A percentile compares a stretch with the other conserved stretches of the same genome.
Evolutionary conservation across 2,113 vertebrate species (phyloP).

Genomic region (Bos indicus): DNA sequence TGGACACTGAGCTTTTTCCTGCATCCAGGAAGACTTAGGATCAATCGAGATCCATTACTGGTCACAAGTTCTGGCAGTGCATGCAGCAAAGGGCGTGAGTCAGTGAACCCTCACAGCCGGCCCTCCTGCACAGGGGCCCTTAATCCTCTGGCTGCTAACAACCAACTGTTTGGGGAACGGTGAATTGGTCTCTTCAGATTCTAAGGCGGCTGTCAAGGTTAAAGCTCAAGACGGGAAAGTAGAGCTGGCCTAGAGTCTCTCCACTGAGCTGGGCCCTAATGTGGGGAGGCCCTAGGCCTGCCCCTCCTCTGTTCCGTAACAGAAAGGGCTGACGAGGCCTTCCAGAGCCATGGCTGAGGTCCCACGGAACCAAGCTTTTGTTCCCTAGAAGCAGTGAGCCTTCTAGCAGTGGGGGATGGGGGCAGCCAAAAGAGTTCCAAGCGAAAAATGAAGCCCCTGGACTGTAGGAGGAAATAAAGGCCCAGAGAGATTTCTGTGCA

Average conservation of each 20-base stretch:
- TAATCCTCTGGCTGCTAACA: not conserved
- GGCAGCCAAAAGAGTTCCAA: not conserved
- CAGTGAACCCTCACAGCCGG: not conserved
- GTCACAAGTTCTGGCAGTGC: not conserved
- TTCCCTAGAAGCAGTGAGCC: not conserved
- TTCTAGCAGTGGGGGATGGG: not conserved
- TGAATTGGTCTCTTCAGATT: not conserved
- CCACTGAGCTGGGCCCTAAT: not conserved
- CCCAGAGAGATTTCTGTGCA: not conserved
- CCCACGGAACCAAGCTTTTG: not conserved
- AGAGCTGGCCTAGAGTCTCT: not conserved
- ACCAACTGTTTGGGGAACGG: not conserved
- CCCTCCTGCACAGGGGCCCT: not conserved
- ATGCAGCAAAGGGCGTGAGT: not conserved
- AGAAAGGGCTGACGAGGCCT: not conserved
- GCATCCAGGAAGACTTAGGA: not conserved
- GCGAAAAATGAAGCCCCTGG: not conserved
- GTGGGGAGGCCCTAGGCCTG: not conserved
- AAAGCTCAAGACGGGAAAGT: not conserved
- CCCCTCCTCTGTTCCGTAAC: not conserved
- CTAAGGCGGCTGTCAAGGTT: not conserved
- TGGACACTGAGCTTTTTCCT: not conserved
- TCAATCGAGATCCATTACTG: not conserved
- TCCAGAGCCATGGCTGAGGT: not conserved
- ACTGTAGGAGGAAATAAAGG: not conserved